Conservation (phyloP, 2,797 vertebrate genomes). For the Myotis myotis region DNA sequence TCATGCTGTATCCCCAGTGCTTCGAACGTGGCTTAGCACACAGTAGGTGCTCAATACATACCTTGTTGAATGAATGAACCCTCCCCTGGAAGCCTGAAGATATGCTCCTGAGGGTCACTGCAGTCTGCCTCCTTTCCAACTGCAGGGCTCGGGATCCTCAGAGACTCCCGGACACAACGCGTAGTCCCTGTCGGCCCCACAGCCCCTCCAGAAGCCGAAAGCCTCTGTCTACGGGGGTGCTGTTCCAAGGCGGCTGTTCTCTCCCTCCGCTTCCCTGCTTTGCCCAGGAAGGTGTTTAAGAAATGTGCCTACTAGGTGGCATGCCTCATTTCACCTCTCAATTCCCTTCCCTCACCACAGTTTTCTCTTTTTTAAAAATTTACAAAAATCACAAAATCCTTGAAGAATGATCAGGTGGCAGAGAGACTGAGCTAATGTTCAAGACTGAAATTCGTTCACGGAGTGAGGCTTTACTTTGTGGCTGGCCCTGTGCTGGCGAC, state of each 20-base stretch:
- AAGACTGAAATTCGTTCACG: not conserved
- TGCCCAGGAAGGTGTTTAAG: not conserved
- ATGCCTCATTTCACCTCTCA: not conserved
- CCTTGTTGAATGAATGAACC: not conserved
- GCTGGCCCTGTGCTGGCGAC: not conserved
- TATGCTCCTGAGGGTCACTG: not conserved
- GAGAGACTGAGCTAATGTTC: not conserved
- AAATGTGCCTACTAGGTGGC: not conserved
- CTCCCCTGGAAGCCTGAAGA: not conserved
- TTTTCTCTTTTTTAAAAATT: not conserved
- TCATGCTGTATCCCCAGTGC: not conserved
- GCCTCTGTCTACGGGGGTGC: not conserved
- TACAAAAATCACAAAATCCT: not conserved
- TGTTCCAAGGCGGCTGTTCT: not conserved
- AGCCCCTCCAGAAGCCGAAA: not conserved
- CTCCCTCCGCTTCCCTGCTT: not conserved
- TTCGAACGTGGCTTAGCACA: not conserved
- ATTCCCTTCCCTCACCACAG: not conserved
- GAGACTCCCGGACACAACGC: not conserved
- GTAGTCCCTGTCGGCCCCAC: accelerated
- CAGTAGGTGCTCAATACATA: not conserved
- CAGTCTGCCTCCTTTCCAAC: not conserved
- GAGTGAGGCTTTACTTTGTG: not conserved
- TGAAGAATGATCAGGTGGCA: not conserved
- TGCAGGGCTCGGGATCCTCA: not conserved